Evolutionary conservation across 2,888 invertebrate species (phyloP).

Genomic region (Eristalinus aeneus): DNA sequence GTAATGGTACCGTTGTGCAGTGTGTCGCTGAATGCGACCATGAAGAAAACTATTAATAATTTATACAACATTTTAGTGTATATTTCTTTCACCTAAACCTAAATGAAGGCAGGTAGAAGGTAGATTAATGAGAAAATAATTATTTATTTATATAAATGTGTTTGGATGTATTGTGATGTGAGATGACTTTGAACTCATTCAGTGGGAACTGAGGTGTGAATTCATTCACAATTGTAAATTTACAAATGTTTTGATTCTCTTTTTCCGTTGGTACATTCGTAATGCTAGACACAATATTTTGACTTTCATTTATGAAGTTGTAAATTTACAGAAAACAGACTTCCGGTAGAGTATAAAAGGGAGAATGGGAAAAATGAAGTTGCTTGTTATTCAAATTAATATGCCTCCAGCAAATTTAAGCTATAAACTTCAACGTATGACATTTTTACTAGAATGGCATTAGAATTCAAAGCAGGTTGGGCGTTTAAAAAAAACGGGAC

Average conservation of each 20-base stretch:
- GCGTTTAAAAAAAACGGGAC: neutral
- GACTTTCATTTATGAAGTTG: too few species aligned
- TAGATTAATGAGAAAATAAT: neutral
- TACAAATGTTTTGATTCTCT: neutral
- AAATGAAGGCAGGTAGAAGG: neutral
- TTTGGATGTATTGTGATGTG: neutral
- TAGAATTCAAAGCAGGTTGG: neutral
- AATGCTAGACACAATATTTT: too few species aligned
- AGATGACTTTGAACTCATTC: neutral
- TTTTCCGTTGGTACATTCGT: too few species aligned
- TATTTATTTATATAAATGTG: neutral
- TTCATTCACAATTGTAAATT: neutral
- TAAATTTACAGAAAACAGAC: too few species aligned
- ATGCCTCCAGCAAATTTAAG: too few species aligned
- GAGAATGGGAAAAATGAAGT: too few species aligned
- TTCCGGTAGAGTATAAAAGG: too few species aligned
- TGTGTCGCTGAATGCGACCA: constrained; percentile 6
- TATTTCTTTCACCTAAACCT: neutral
- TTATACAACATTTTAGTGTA: constrained; percentile 6
- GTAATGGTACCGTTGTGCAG: neutral
- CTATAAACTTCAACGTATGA: too few species aligned
- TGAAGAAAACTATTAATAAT: constrained; percentile 13
- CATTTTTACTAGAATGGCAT: too few species aligned
- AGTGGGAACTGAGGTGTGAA: neutral
- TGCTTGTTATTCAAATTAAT: too few species aligned